Evolutionary conservation across 2,797 vertebrate genomes (phyloP), one percentile per base, ranked within the genome.

Genomic region (Podarcis siculus): DNA sequence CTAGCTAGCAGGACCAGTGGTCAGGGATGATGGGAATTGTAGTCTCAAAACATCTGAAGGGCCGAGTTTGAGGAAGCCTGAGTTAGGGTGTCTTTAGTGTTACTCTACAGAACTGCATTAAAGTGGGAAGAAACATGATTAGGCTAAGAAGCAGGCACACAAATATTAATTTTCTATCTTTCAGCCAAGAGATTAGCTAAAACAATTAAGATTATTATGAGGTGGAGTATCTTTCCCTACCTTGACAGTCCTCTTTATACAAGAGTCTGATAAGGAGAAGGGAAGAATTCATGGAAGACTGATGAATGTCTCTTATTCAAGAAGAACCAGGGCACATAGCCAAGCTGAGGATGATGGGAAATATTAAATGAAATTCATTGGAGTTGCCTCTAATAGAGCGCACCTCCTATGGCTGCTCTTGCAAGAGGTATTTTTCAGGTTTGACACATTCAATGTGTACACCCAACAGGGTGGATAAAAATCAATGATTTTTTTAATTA

Each of bases 141-240:
- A 15, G 4, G n/a, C 30, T 27, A 32, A 5, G 0, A 1, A 0
- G 3, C 17, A 0, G 73, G 61, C 82, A 82, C 1, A 1, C 75
- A 77, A n/a, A 1, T 17, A 3, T 19, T 37, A 86, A 37, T 78
- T 86, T 87, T 23, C 66, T 17, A 3, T 37, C 83, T 85, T 90
- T 86, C 94, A 94, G 42, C 88, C 55, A 64, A 58, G 23, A 87
- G 58, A 1, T 27, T 85, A 93, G 92, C 6, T 15, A 82, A 9
- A 66, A 61, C 13, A 37, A 73, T 87, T 35, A 90, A 78, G 67
- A 80, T 82, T 85, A 89, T 49, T 3, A 37, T 12, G 42, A 2
- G 13, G 71, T 82, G 83, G 67, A 32, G 15, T 8, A 37, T 1
- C 42, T 37, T 2, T 23, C 8, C 30, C n/a, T 49, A 21, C 2